Conservation (phyloP, 1,140 invertebrate species). For the Lasioglossum albipes region DNA sequence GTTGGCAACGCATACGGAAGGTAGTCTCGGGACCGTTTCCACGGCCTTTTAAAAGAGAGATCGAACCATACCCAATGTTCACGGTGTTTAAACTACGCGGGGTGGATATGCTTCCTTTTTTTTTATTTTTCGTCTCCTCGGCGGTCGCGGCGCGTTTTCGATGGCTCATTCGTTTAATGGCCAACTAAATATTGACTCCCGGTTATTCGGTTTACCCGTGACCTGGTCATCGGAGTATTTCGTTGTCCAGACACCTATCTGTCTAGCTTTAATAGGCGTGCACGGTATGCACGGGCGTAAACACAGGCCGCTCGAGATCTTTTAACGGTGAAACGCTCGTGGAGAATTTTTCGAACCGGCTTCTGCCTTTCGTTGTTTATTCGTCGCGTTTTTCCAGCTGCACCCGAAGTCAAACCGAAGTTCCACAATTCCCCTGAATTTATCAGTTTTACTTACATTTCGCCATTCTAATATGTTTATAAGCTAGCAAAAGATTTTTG, state of each 20-base stretch:
- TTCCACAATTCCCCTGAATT: too few relatives aligned
- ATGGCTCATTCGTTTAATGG: constrained; percentile 67
- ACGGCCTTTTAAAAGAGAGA: constrained; percentile 52
- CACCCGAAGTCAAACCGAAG: too few relatives aligned
- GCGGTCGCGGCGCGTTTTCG: constrained; percentile 20
- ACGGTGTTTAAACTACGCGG: constrained; percentile 53
- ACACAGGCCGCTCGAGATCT: constrained; percentile 9
- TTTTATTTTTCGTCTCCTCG: constrained; percentile 12
- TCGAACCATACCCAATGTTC: constrained; percentile 35
- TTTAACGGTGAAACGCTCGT: neutral
- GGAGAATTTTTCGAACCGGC: neutral
- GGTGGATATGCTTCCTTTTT: constrained; percentile 44
- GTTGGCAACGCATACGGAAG: neutral
- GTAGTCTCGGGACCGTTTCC: constrained; percentile 14
- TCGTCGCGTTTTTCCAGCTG: neutral
- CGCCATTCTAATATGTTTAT: too few relatives aligned
- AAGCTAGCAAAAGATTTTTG: too few relatives aligned
- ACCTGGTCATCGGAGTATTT: constrained; percentile 58
- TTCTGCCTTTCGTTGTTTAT: neutral
- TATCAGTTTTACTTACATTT: too few relatives aligned
- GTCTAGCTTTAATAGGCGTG: constrained; percentile 19
- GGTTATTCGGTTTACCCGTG: constrained; percentile 60
- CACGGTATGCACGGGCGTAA: constrained; percentile 12
- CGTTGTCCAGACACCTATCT: constrained; percentile 48
- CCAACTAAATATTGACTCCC: constrained; percentile 69